phyloP scores from a whole-genome alignment of 2,888 invertebrate genomes.

The Perdita meconis region DNA sequence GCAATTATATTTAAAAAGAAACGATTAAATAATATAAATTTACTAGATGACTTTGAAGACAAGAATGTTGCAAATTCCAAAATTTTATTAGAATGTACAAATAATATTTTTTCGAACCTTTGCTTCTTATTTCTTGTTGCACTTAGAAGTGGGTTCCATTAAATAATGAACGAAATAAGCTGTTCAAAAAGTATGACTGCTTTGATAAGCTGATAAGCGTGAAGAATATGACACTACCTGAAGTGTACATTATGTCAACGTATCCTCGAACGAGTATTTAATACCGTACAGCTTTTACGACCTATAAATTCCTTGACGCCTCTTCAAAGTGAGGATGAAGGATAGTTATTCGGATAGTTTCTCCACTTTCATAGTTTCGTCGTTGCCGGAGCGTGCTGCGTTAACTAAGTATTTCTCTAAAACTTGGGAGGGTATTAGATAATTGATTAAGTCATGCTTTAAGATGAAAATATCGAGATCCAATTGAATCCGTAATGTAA shows the following conservation, averaged over 20 bases:
- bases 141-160: neutral
- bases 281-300: conserved; percentile 48
- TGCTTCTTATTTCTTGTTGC: neutral
- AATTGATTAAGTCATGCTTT: conserved; percentile 36
- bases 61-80: too few relatives aligned
- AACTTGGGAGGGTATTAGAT: conserved; percentile 35
- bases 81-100: too few relatives aligned
- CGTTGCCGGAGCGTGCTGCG: conserved; percentile 7
- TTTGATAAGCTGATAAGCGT: neutral
- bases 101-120: neutral
- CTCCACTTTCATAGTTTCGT: conserved; percentile 24
- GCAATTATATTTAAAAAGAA: too few relatives aligned
- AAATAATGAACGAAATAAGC: neutral
- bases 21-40: too few relatives aligned
- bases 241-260: conserved; percentile 19
- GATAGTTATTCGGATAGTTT: conserved; percentile 52
- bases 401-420: conserved; percentile 41
- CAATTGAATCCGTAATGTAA: neutral
- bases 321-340: conserved; percentile 45
- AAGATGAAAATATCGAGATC: conserved; percentile 4
- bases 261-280: conserved; percentile 48
- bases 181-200: neutral
- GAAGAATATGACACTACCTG: neutral
- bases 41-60: too few relatives aligned
- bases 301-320: conserved; percentile 49